Evolutionary conservation across 2,888 invertebrate genomes (phyloP).

Genomic region (Phortica okadai): DNA sequence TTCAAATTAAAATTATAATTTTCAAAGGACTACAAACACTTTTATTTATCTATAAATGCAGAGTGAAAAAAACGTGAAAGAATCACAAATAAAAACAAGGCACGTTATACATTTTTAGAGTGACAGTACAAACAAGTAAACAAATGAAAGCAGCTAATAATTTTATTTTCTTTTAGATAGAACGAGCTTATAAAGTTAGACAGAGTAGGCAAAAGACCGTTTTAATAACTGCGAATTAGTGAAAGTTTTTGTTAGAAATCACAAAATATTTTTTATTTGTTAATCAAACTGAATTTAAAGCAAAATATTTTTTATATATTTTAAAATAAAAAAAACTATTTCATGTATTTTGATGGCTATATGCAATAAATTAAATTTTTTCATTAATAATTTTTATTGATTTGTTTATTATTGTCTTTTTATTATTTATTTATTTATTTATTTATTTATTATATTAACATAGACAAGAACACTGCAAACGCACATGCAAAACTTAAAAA

Average conservation of each 20-base stretch:
- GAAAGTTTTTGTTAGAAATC: not conserved
- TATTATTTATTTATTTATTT: conserved; percentile 11
- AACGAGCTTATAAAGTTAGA: not conserved
- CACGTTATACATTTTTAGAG: conserved; percentile 6
- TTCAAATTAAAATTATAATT: too few relatives aligned
- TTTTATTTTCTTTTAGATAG: not conserved
- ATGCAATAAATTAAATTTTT: conserved; percentile 23
- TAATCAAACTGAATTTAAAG: not conserved
- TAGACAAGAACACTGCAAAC: conserved; percentile 56
- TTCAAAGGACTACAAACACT: too few relatives aligned
- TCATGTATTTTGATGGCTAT: not conserved
- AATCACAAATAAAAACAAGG: not conserved
- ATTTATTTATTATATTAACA: conserved; percentile 34
- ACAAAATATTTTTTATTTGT: conserved; percentile 33
- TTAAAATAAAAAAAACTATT: conserved; percentile 6
- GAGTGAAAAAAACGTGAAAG: not conserved
- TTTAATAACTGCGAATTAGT: not conserved
- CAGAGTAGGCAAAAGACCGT: not conserved
- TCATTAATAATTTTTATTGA: conserved; percentile 13
- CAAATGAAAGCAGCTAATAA: conserved; percentile 55
- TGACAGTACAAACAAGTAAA: conserved; percentile 54
- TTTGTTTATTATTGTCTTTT: conserved; percentile 8
- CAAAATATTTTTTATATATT: conserved; percentile 13
- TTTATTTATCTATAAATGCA: too few relatives aligned
- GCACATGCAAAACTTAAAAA: conserved; percentile 52